A percentile compares a stretch with the other conserved stretches of the same genome.
Conservation (phyloP, 1,140 invertebrate genomes). For the Aradophagus sp. region DNA sequence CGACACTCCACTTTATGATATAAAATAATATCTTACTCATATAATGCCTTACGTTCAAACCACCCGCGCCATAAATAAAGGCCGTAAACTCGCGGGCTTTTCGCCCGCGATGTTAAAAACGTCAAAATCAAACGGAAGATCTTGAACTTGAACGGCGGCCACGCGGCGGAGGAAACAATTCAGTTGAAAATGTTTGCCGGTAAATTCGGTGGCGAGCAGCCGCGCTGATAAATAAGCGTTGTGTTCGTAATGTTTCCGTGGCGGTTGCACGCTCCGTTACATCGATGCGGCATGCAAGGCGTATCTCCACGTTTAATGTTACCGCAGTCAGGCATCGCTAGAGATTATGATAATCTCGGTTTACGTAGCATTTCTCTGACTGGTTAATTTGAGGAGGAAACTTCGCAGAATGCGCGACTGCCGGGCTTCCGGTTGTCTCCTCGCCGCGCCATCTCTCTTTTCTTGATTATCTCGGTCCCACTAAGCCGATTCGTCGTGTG, state of each 20-base stretch:
- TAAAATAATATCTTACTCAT: too few relatives aligned
- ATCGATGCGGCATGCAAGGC: slow-evolving; percentile 62
- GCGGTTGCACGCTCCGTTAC: slow-evolving; percentile 52
- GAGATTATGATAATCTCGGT: slow-evolving; percentile 76
- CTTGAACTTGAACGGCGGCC: slow-evolving; percentile 20
- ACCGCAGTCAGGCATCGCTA: slow-evolving; percentile 71
- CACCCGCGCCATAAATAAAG: too few relatives aligned
- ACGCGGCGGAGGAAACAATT: slow-evolving; percentile 13
- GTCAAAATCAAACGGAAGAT: slow-evolving; percentile 7
- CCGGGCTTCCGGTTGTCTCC: slow-evolving; percentile 46
- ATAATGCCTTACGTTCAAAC: too few relatives aligned
- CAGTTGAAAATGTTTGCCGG: slow-evolving; percentile 10
- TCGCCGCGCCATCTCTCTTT: slow-evolving; percentile 21
- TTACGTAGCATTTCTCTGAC: slow-evolving; percentile 70
- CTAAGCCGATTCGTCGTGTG: slow-evolving; percentile 62
- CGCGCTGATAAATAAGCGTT: slow-evolving; percentile 40
- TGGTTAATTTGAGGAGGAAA: slow-evolving; percentile 74
- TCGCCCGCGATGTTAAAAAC: background rate
- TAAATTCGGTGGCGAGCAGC: slow-evolving; percentile 30
- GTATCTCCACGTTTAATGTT: slow-evolving; percentile 73
- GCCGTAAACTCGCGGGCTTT: too few relatives aligned
- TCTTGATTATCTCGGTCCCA: slow-evolving; percentile 43
- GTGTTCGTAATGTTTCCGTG: slow-evolving; percentile 42
- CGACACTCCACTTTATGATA: too few relatives aligned
- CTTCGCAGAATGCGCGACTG: slow-evolving; percentile 65